A percentile compares a stretch with the other conserved stretches of the same genome.
Evolutionary conservation across 2,797 vertebrate species (phyloP).

Genomic region (Pangasius sanitwongsei): DNA sequence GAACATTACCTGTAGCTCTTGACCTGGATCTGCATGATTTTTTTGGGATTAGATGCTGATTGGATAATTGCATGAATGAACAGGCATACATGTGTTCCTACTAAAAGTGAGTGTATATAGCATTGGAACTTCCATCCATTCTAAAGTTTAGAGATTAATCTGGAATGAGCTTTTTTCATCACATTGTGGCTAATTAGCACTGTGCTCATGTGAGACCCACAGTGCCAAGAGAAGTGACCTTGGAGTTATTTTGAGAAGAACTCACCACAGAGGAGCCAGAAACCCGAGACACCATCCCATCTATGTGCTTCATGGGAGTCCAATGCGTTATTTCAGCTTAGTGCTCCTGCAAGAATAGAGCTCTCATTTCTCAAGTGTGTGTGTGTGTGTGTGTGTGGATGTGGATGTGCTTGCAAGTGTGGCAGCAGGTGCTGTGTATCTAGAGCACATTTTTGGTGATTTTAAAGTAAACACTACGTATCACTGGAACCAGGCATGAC

Average conservation of each 20-base stretch:
- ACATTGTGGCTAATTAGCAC: slow-evolving; percentile 71
- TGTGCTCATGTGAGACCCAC: slow-evolving; percentile 62
- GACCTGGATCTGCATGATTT: not conserved
- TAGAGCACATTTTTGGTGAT: not conserved
- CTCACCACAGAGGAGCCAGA: slow-evolving; percentile 42
- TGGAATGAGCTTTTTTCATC: slow-evolving; percentile 51
- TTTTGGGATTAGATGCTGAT: not conserved
- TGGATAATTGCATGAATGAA: not conserved
- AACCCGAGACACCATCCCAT: slow-evolving; percentile 1
- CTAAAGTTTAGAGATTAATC: slow-evolving; percentile 19
- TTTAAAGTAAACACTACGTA: not conserved
- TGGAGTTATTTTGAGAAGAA: slow-evolving; percentile 66
- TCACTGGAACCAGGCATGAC: not conserved
- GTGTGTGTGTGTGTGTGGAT: not conserved
- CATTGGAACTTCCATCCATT: slow-evolving; percentile 38
- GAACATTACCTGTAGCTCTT: not conserved
- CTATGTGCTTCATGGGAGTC: not conserved
- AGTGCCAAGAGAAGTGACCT: slow-evolving; percentile 64
- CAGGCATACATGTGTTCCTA: not conserved
- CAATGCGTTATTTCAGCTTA: not conserved
- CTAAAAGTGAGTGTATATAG: slow-evolving; percentile 9
- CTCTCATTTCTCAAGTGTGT: not conserved
- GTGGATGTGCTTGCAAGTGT: not conserved
- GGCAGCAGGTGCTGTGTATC: slow-evolving; percentile 16
- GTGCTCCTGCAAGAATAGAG: slow-evolving; percentile 17